phyloP scores from a whole-genome alignment of 2,113 vertebrate genomes.

The Erpornis zantholeuca region DNA sequence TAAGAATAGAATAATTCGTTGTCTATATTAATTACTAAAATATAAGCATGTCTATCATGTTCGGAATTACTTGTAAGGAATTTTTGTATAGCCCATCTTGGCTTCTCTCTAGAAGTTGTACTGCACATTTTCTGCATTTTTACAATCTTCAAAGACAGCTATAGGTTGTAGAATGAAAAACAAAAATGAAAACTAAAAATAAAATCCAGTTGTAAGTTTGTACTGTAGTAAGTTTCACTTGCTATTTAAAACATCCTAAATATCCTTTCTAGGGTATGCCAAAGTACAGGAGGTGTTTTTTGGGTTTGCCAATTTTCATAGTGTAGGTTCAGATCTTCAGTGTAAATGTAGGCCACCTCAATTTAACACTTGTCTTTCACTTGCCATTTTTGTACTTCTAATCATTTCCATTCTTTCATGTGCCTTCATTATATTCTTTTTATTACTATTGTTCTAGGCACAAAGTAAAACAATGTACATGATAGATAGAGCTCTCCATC shows the following conservation, averaged over 20 bases:
- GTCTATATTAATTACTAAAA: neutral
- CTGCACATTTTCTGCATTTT: neutral
- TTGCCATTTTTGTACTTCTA: neutral
- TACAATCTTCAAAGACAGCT: neutral
- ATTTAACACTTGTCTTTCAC: neutral
- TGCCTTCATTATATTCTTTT: neutral
- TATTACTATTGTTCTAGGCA: neutral
- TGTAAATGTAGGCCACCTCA: neutral
- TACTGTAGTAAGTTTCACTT: neutral
- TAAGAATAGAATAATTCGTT: neutral
- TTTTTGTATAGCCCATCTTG: neutral
- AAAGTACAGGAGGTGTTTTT: neutral
- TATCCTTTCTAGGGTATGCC: neutral
- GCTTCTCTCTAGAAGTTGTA: neutral
- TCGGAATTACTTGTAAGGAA: neutral
- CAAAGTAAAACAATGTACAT: neutral
- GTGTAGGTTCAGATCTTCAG: neutral
- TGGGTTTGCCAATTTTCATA: rapidly evolving
- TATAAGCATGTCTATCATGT: neutral
- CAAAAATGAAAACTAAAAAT: neutral
- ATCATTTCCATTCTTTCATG: neutral
- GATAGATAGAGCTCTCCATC: neutral
- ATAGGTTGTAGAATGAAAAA: neutral
- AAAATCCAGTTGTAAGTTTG: neutral
- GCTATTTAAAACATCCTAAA: neutral